Percentiles rank a stretch among this genome's conserved stretches.
phyloP scores from a whole-genome alignment of 2,113 vertebrate genomes.

The Aegypius monachus region DNA sequence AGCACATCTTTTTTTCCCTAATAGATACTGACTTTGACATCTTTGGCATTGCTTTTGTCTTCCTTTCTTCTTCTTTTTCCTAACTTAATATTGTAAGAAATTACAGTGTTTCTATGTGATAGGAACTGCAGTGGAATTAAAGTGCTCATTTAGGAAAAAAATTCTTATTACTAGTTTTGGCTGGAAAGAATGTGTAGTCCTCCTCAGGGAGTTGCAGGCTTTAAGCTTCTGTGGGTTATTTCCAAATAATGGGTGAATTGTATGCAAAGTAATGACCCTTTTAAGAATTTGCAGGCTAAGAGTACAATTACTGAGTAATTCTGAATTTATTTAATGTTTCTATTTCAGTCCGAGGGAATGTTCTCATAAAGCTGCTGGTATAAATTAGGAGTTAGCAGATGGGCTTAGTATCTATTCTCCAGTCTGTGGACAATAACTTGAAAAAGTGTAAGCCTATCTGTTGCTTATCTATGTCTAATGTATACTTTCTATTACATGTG shows the following conservation, averaged over 20 bases:
- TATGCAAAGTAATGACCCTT: not conserved
- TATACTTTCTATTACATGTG: not conserved
- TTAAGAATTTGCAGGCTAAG: not conserved
- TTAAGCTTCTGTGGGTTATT: not conserved
- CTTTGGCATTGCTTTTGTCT: not conserved
- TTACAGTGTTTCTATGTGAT: not conserved
- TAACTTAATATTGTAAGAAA: not conserved
- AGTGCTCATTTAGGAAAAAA: not conserved
- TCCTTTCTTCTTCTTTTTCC: not conserved
- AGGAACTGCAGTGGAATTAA: not conserved
- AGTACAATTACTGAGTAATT: not conserved
- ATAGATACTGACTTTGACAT: not conserved
- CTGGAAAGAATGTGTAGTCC: not conserved
- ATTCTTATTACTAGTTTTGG: not conserved
- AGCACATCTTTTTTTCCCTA: fast-evolving
- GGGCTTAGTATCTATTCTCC: not conserved
- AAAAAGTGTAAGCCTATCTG: not conserved
- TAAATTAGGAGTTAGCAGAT: not conserved
- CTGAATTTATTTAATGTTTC: not conserved
- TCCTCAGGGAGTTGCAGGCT: not conserved
- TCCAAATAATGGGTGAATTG: not conserved
- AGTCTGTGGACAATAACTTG: not conserved
- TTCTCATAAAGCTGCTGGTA: not conserved
- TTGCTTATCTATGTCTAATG: not conserved
- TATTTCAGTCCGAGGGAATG: not conserved